Evolutionary conservation across 2,888 invertebrate genomes (phyloP), one percentile per base, ranked within the genome.

Genomic region (Sceliomorpha sp.): DNA sequence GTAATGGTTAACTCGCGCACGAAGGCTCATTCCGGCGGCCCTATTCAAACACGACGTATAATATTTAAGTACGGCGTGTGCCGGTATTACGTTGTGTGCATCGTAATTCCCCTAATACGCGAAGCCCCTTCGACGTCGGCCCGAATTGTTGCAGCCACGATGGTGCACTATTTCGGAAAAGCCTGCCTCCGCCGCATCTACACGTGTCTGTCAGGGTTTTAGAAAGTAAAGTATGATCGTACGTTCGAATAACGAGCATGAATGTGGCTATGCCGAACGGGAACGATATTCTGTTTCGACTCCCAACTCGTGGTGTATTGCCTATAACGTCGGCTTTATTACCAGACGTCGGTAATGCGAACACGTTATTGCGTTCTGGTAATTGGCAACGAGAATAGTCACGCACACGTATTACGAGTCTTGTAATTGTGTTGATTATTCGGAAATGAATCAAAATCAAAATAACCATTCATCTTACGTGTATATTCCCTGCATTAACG

Each of bases 271-370:
- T 12, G 24, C 24, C 32, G 7, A 32, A 32, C 32, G 39, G 17
- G 13, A 55, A 44, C 39, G 47, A 56, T 36, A 55, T 44, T 67
- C 67, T 58, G 67, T 71, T 72, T 71, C 71, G 63, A 48, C 69
- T 60, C n/a, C 60, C 58, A 44, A 36, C 56, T 37, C 48, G 44
- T 42, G 47, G 32, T 27, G 27, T 47, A 63, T 64, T 44, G 26
- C 56, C 56, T 56, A 32, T 68, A 74, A 70, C 53, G 63, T 45
- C 44, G 45, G 50, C 27, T 69, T 51, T 59, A 55, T 64, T 56
- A 20, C 56, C 37, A 36, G 34, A 50, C 42, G 55, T 44, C n/a
- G 45, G 64, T 58, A 64, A 51, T 51, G 50, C 40, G 58, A 64
- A 51, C 44, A 45, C 51, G 32, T 51, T 64, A 58, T 64, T 64